These are phyloP conservation scores for Dipodomys ordii DNA, from an alignment of 2,113 vertebrate species.

Conservation along the genomic window DNA sequence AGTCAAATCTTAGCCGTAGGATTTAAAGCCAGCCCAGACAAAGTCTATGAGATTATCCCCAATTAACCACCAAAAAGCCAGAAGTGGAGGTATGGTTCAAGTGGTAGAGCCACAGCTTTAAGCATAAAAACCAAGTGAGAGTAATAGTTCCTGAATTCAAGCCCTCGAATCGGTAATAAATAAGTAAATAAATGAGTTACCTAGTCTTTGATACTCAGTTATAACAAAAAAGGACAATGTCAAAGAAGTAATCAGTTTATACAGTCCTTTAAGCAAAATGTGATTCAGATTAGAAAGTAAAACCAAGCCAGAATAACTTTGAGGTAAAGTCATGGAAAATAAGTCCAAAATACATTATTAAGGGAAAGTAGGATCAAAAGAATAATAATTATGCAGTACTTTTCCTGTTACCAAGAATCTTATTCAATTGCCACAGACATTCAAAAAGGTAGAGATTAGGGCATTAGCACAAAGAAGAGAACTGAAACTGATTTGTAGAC, in stretches of 20 bases:
- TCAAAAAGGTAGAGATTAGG: not conserved
- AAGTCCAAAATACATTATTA: not conserved
- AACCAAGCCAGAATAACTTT: not conserved
- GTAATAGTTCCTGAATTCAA: too few species aligned
- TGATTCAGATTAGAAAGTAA: not conserved
- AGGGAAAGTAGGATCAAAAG: not conserved
- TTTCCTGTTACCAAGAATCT: not conserved
- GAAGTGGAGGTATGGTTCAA: too few species aligned
- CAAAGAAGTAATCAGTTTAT: not conserved
- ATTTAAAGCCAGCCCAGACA: too few species aligned
- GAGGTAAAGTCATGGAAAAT: not conserved
- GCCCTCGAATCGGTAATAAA: too few species aligned
- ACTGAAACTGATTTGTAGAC: not conserved
- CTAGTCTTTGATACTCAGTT: not conserved
- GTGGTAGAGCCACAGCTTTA: too few species aligned
- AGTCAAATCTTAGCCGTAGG: too few species aligned
- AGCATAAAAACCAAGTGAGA: too few species aligned
- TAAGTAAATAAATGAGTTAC: too few species aligned
- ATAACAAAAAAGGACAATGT: not conserved
- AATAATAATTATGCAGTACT: not conserved
- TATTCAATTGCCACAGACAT: not conserved
- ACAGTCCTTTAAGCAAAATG: not conserved
- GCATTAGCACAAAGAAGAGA: not conserved
- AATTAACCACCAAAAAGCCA: too few species aligned
- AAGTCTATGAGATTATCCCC: too few species aligned